Evolutionary conservation across 1,140 invertebrate species (phyloP), one percentile per base, ranked within the genome.

Genomic region (Bacillus rossius): DNA sequence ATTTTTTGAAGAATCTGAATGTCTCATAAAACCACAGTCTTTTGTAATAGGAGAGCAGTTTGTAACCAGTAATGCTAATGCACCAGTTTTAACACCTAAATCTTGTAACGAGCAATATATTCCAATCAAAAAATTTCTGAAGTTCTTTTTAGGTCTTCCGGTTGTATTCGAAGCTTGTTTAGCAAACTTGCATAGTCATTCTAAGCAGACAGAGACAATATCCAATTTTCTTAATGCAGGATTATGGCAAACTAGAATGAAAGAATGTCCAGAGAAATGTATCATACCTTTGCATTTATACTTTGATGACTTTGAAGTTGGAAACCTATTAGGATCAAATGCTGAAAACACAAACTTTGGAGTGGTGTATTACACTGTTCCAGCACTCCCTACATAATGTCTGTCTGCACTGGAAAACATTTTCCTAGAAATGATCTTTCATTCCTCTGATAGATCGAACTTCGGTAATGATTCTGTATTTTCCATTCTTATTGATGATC

Each of bases 221-320:
- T 45, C 43, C 17, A 20, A 19, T 8, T 45, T 45, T 13, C 17
- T 45, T 20, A 5, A 45, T 20, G 4, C 17, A 20, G n/a, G n/a
- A 7, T 45, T 45, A n/a, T 45, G 43, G 43, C 43, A n/a, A 8
- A 13, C 5, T 5, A 45, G n/a, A 45, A 7, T 45, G n/a, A 25
- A 45, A n/a, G 17, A 20, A 20, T 20, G 4, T 45, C 17, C 23
- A 20, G 43, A 25, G 5, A 3, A 45, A 45, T 45, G 10, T 45
- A 45, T 45, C 5, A 19, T 45, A n/a, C 43, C 43, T 5, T 7
- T 45, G n/a, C n/a, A 7, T 45, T 45, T 53, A 29, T 53, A 53
- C 34, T 26, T 40, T 26, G 51, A 53, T 38, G 51, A 53, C n/a
- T 40, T 53, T 53, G 51, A 53, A 13, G 20, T 38, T 13, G 34